phyloP scores from a whole-genome alignment of 1,140 invertebrate species.

The Diachasmimorpha longicaudata region DNA sequence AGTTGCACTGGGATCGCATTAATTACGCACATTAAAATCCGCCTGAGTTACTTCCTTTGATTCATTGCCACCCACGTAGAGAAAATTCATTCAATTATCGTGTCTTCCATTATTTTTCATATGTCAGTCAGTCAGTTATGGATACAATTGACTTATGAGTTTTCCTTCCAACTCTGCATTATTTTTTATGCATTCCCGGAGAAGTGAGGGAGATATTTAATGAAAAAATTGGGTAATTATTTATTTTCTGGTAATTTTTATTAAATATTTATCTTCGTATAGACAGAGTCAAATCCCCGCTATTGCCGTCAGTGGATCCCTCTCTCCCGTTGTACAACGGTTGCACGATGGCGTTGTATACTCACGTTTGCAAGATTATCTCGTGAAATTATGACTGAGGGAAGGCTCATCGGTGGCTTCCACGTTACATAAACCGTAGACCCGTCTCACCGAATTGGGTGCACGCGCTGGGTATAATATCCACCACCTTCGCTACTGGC shows the following conservation, averaged over 20 bases:
- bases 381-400: conserved; percentile 53
- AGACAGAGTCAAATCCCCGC: conserved; percentile 44
- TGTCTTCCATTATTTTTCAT: neutral
- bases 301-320: neutral
- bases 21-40: conserved; percentile 47
- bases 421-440: conserved; percentile 47
- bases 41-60: conserved; percentile 12
- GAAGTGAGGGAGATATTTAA: too few relatives aligned
- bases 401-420: conserved; percentile 39
- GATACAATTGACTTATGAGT: too few relatives aligned
- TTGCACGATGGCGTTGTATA: conserved; percentile 28
- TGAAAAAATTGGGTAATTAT: too few relatives aligned
- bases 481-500: neutral
- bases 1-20: conserved; percentile 44
- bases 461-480: conserved; percentile 19
- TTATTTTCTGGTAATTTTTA: too few relatives aligned
- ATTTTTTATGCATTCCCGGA: too few relatives aligned
- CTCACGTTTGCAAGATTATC: conserved; percentile 54
- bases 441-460: conserved; percentile 13
- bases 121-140: neutral
- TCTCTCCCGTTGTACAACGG: conserved; percentile 5
- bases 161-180: too few relatives aligned
- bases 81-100: conserved; percentile 15
- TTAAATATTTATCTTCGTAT: too few relatives aligned
- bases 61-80: conserved; percentile 26